phyloP scores from a whole-genome alignment of 2,888 invertebrate genomes.

The Nephrocerus scutellatus region DNA sequence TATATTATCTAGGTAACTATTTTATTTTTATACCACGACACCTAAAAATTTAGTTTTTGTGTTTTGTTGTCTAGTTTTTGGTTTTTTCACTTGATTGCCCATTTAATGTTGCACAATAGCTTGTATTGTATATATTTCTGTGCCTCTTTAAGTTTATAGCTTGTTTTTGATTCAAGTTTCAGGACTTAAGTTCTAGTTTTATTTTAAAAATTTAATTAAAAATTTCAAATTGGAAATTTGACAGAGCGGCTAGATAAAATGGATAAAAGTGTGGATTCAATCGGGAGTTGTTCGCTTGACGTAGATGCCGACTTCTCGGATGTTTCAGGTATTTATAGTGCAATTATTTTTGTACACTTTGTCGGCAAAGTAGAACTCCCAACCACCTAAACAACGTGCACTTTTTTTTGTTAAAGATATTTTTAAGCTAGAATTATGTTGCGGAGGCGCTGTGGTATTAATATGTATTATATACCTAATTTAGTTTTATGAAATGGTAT shows the following conservation, averaged over 20 bases:
- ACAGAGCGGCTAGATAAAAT: slow-evolving; percentile 46
- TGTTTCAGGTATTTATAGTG: slow-evolving; percentile 60
- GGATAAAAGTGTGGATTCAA: slow-evolving; percentile 76
- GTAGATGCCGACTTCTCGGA: slow-evolving; percentile 68
- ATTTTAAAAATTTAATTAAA: too few relatives aligned
- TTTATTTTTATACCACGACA: too few relatives aligned
- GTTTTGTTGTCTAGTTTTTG: too few relatives aligned
- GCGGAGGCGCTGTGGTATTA: not conserved
- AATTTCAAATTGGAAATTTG: too few relatives aligned
- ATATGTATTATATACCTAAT: not conserved
- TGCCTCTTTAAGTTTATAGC: too few relatives aligned
- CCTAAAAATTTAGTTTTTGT: too few relatives aligned
- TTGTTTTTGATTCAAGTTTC: too few relatives aligned
- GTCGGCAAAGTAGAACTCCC: slow-evolving; percentile 1
- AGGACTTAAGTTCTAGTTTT: too few relatives aligned
- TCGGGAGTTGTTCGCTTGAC: slow-evolving; percentile 80
- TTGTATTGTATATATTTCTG: too few relatives aligned
- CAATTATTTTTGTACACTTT: slow-evolving; percentile 6
- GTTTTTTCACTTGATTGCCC: too few relatives aligned
- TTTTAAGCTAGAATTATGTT: not conserved
- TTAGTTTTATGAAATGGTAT: slow-evolving; percentile 14
- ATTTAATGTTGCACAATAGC: too few relatives aligned
- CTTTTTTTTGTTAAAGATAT: not conserved
- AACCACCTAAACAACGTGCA: not conserved
- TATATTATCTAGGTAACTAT: too few relatives aligned